Percentiles rank a stretch among this genome's conserved stretches.
Evolutionary conservation across 2,113 vertebrate genomes (phyloP).

Genomic region (Eulacestoma nigropectus): DNA sequence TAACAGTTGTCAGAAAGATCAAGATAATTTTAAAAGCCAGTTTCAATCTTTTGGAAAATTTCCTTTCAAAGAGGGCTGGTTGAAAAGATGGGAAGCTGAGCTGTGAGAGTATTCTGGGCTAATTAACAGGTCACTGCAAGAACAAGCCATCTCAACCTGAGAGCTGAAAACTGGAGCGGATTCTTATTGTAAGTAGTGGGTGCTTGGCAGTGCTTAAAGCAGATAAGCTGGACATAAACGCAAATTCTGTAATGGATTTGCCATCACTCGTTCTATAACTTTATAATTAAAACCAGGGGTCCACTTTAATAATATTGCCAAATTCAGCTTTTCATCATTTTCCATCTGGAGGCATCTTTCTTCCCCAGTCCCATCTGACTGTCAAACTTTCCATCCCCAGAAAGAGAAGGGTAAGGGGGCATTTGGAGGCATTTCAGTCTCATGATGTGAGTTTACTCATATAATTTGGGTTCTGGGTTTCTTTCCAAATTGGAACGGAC

Average conservation of each 20-base stretch:
- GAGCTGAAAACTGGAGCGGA: not conserved
- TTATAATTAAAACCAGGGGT: not conserved
- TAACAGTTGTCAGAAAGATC: not conserved
- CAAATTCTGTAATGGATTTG: not conserved
- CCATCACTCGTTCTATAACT: not conserved
- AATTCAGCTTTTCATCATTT: not conserved
- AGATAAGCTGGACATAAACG: not conserved
- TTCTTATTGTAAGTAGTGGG: not conserved
- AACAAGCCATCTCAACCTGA: not conserved
- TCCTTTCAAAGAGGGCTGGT: not conserved
- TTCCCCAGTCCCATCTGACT: not conserved
- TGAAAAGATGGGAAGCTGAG: not conserved
- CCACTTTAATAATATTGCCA: not conserved
- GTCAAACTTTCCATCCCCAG: not conserved
- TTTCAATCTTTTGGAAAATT: not conserved
- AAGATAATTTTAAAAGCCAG: not conserved
- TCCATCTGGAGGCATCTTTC: not conserved
- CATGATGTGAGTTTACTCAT: not conserved
- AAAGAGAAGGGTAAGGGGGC: not conserved
- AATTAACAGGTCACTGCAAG: not conserved
- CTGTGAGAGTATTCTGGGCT: not conserved
- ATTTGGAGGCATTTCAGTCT: not conserved
- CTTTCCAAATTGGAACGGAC: not conserved
- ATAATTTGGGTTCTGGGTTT: not conserved
- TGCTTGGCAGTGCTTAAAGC: not conserved